phyloP scores from a whole-genome alignment of 2,888 invertebrate species.

The Thysanoteuthis rhombus region DNA sequence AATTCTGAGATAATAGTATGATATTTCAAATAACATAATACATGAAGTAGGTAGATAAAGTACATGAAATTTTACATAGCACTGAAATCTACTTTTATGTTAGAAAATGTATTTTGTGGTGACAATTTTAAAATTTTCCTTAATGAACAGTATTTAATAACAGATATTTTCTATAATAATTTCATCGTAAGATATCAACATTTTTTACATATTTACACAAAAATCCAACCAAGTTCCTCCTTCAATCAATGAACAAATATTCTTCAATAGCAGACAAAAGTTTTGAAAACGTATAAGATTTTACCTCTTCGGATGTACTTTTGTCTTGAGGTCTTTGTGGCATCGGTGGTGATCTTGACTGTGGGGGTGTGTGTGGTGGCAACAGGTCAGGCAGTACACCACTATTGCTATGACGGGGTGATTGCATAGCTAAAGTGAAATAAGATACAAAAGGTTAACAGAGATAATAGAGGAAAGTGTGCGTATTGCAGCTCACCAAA shows the following conservation, averaged over 20 bases:
- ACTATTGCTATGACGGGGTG: conserved; percentile 70
- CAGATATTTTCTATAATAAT: too few relatives aligned
- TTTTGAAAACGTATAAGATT: conserved; percentile 50
- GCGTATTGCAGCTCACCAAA: neutral
- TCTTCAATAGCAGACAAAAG: neutral
- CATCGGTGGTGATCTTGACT: conserved; percentile 74
- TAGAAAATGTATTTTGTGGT: too few relatives aligned
- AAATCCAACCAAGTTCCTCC: too few relatives aligned
- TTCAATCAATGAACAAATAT: neutral
- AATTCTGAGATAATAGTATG: too few relatives aligned
- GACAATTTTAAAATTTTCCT: too few relatives aligned
- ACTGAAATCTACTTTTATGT: too few relatives aligned
- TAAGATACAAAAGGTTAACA: neutral
- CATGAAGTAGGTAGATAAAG: too few relatives aligned
- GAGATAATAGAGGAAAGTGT: neutral
- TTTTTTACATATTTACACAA: too few relatives aligned
- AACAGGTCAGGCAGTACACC: conserved; percentile 94
- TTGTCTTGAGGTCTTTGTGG: conserved; percentile 86
- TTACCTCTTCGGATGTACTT: conserved; percentile 94
- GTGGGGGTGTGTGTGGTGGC: conserved; percentile 73
- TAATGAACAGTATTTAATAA: too few relatives aligned
- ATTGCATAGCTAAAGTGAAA: conserved; percentile 46
- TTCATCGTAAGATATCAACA: too few relatives aligned
- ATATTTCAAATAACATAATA: too few relatives aligned
- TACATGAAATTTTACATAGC: too few relatives aligned